phyloP scores from a whole-genome alignment of 2,888 invertebrate genomes.

The Seladonia tumulorum region DNA sequence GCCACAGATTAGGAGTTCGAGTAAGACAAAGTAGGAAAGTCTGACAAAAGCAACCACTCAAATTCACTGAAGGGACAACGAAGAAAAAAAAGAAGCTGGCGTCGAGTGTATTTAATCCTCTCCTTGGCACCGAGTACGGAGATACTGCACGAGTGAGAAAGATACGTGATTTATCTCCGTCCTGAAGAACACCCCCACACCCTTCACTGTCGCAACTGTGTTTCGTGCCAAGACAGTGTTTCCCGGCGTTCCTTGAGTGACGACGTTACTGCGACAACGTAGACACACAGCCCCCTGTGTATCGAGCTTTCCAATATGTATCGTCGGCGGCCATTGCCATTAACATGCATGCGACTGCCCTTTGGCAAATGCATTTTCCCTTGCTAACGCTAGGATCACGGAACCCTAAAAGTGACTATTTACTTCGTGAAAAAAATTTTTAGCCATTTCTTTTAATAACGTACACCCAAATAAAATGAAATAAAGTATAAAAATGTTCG shows the following conservation, averaged over 20 bases:
- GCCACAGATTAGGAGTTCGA: slow-evolving; percentile 34
- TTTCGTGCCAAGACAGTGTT: slow-evolving; percentile 53
- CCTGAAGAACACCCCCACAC: slow-evolving; percentile 13
- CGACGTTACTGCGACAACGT: slow-evolving; percentile 29
- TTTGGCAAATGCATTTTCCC: neutral
- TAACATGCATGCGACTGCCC: neutral
- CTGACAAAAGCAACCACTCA: slow-evolving; percentile 24
- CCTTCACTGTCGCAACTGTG: slow-evolving; percentile 15
- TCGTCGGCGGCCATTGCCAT: neutral
- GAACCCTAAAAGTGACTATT: too few species aligned
- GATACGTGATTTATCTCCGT: slow-evolving; percentile 58
- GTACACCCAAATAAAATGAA: too few species aligned
- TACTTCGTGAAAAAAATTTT: too few species aligned
- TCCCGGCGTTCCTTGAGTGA: slow-evolving; percentile 23
- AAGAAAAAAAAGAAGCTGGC: slow-evolving; percentile 16
- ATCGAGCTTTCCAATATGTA: neutral
- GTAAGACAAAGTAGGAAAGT: slow-evolving; percentile 23
- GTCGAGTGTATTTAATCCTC: slow-evolving; percentile 41
- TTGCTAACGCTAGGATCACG: too few species aligned
- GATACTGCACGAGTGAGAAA: slow-evolving; percentile 38
- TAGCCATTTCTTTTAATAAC: too few species aligned
- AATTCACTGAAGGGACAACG: neutral
- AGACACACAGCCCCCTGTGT: neutral
- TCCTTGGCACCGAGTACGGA: slow-evolving; percentile 43
- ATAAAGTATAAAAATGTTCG: neutral